Conservation (phyloP, 2,888 invertebrate genomes). For the Vandiemenella viatica region DNA sequence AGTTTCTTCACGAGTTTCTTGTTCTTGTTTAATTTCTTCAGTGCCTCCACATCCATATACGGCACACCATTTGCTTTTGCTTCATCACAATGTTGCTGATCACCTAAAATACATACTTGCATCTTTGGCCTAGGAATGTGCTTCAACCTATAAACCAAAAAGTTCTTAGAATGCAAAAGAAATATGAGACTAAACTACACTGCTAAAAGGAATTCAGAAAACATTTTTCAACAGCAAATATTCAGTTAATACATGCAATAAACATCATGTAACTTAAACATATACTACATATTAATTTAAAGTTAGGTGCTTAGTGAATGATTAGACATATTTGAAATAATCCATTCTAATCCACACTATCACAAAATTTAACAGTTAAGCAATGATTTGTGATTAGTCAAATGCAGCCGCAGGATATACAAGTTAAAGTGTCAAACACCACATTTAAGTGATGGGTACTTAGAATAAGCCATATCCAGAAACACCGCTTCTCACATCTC, state of each 20-base stretch:
- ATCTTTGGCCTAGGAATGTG: constrained; percentile 96
- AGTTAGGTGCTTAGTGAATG: too few relatives aligned
- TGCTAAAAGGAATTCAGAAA: constrained; percentile 20
- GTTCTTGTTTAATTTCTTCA: constrained; percentile 98
- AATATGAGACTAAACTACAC: background rate
- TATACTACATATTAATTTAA: too few relatives aligned
- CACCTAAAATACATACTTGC: constrained; percentile 96
- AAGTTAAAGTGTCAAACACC: too few relatives aligned
- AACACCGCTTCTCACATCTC: too few relatives aligned
- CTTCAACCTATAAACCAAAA: constrained; percentile 56
- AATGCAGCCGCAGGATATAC: too few relatives aligned
- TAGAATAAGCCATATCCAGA: too few relatives aligned
- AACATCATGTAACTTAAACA: constrained; percentile 30
- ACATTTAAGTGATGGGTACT: too few relatives aligned
- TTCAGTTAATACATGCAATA: constrained; percentile 42
- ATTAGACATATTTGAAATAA: too few relatives aligned
- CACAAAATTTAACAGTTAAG: too few relatives aligned
- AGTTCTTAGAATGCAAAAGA: background rate
- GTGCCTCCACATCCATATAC: constrained; percentile 95
- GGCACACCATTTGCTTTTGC: constrained; percentile 82
- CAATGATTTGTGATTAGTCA: too few relatives aligned
- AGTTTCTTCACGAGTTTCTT: constrained; percentile 99
- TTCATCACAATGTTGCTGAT: constrained; percentile 99
- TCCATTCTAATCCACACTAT: too few relatives aligned
- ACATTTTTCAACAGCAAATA: constrained; percentile 28